Conservation (phyloP, 2,797 vertebrate genomes). For the Caiman crocodilus region DNA sequence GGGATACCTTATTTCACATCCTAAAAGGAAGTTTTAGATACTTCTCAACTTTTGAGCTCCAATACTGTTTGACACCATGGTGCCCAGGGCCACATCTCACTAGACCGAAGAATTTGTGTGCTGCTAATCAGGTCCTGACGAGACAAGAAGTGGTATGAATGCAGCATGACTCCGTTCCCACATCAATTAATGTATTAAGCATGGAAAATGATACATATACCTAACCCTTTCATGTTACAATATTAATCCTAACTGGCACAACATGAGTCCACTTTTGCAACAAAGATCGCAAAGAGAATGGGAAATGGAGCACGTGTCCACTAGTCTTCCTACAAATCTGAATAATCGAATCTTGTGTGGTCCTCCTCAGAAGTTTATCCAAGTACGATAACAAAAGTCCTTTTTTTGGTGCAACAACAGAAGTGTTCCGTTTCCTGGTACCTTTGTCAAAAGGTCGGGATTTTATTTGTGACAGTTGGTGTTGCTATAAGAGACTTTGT, state of each 20-base stretch:
- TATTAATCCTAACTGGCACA: constrained; percentile 73
- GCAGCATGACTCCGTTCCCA: constrained; percentile 40
- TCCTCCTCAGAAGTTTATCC: constrained; percentile 69
- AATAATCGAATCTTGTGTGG: constrained; percentile 72
- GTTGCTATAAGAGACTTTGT: neutral
- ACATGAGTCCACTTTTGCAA: constrained; percentile 67
- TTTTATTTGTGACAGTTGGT: constrained; percentile 6
- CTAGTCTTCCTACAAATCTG: constrained; percentile 60
- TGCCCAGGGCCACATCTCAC: neutral
- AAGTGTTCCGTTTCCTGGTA: neutral
- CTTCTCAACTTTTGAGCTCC: neutral
- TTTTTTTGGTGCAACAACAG: neutral
- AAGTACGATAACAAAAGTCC: constrained; percentile 63
- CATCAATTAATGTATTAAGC: constrained; percentile 17
- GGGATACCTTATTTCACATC: neutral
- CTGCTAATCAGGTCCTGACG: constrained; percentile 30
- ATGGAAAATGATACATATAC: constrained; percentile 61
- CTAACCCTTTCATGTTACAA: constrained; percentile 68
- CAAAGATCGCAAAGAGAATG: constrained; percentile 60
- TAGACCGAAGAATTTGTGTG: constrained; percentile 37
- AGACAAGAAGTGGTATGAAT: constrained; percentile 49
- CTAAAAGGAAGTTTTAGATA: neutral
- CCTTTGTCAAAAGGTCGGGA: constrained; percentile 3
- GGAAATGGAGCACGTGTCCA: constrained; percentile 54
- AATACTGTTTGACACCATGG: neutral